These are phyloP conservation scores for Macrosteles quadrilineatus DNA, from an alignment of 1,140 invertebrate genomes.

Conservation along the genomic window DNA sequence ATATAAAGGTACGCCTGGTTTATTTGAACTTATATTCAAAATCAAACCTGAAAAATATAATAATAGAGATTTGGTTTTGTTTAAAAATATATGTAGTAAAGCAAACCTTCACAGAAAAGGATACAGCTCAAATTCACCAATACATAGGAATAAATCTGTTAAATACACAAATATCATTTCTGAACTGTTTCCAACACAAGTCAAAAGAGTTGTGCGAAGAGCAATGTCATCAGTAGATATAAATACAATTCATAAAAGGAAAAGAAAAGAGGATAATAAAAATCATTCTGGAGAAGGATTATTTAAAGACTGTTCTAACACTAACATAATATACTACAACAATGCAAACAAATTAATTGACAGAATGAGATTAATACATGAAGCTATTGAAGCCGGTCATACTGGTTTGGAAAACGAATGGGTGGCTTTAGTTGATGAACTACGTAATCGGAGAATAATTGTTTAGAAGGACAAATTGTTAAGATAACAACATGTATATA, in stretches of 20 bases:
- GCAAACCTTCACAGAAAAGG: neutral
- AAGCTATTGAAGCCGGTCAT: neutral
- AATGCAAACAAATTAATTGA: neutral
- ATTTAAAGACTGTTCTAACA: neutral
- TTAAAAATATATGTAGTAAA: neutral
- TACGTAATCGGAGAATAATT: neutral
- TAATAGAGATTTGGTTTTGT: neutral
- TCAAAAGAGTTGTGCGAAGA: neutral
- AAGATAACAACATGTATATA: neutral
- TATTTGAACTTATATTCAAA: constrained; percentile 11
- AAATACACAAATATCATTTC: constrained; percentile 5
- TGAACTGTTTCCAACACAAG: neutral
- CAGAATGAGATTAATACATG: neutral
- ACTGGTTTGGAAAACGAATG: neutral
- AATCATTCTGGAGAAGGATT: too few relatives aligned
- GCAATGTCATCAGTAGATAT: neutral
- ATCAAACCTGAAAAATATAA: neutral
- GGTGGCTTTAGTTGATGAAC: neutral
- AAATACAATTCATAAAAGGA: too few relatives aligned
- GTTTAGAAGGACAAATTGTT: too few relatives aligned
- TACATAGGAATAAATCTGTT: neutral
- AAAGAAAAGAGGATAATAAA: too few relatives aligned
- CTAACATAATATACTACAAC: constrained; percentile 5
- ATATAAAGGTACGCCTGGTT: neutral
- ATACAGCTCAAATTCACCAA: neutral